Evolutionary conservation across 2,797 vertebrate species (phyloP).

Genomic region (Orientallactaga sibirica): DNA sequence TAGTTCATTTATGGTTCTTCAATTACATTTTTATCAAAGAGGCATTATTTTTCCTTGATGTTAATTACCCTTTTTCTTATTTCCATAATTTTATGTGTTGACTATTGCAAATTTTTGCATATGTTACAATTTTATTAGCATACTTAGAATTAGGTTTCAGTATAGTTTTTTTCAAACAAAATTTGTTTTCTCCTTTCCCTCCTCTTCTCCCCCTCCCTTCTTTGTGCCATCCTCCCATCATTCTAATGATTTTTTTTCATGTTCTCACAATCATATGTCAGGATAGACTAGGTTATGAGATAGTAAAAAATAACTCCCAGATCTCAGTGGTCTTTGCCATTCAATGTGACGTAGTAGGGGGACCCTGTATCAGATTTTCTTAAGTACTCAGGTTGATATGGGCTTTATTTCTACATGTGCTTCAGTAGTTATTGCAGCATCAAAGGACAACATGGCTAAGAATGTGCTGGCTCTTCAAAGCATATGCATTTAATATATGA

Average conservation of each 20-base stretch:
- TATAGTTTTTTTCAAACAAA: neutral
- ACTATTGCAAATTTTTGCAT: neutral
- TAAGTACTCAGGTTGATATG: neutral
- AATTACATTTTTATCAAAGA: neutral
- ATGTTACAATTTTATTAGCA: neutral
- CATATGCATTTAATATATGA: neutral
- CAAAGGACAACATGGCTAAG: neutral
- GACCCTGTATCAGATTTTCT: neutral
- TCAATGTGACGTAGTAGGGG: neutral
- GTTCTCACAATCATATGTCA: neutral
- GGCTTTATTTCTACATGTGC: neutral
- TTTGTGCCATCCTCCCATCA: too few relatives aligned
- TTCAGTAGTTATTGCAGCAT: neutral
- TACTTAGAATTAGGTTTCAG: neutral
- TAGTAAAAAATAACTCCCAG: neutral
- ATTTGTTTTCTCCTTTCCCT: neutral
- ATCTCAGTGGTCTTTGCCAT: neutral
- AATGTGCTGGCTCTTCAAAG: neutral
- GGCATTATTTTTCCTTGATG: neutral
- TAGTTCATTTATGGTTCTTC: neutral
- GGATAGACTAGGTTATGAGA: neutral
- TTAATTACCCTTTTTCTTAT: neutral
- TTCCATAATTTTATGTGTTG: neutral
- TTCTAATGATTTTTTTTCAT: too few relatives aligned
- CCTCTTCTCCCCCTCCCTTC: too few relatives aligned